These are phyloP conservation scores for Stenoptilia bipunctidactyla DNA, from an alignment of 2,888 invertebrate species.

Conservation along the genomic window DNA sequence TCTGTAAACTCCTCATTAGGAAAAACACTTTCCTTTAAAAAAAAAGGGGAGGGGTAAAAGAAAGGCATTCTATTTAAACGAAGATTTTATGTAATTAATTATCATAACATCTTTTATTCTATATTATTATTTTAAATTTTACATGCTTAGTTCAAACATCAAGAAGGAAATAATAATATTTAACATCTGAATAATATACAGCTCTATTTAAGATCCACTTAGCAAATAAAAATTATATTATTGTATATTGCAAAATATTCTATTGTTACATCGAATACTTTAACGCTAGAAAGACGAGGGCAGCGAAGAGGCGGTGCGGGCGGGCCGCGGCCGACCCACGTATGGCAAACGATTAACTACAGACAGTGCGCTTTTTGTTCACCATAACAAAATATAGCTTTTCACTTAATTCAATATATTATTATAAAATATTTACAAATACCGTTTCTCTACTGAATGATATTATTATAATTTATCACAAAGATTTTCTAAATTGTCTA, in stretches of 20 bases:
- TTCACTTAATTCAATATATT: slow-evolving; percentile 42
- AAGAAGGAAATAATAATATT: slow-evolving; percentile 69
- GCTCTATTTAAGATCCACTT: slow-evolving; percentile 61
- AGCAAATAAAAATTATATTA: slow-evolving; percentile 49
- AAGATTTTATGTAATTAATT: slow-evolving; percentile 69
- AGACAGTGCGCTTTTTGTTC: slow-evolving; percentile 42
- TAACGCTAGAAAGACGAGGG: slow-evolving; percentile 26
- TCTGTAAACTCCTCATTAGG: too few relatives aligned
- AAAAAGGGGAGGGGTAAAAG: slow-evolving; percentile 24
- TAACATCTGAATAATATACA: slow-evolving; percentile 70
- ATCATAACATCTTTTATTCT: slow-evolving; percentile 71
- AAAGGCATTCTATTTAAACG: slow-evolving; percentile 46
- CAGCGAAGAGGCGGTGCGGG: slow-evolving; percentile 35
- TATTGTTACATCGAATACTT: slow-evolving; percentile 54
- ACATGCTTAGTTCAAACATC: slow-evolving; percentile 71
- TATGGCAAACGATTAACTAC: slow-evolving; percentile 42
- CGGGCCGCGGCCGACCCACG: too few relatives aligned
- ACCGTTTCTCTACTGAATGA: slow-evolving; percentile 44
- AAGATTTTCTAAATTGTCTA: slow-evolving; percentile 51
- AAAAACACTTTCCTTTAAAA: too few relatives aligned
- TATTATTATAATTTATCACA: slow-evolving; percentile 58
- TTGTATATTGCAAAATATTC: slow-evolving; percentile 65
- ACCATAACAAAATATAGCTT: slow-evolving; percentile 64
- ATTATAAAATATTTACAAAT: slow-evolving; percentile 46
- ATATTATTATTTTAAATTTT: slow-evolving; percentile 71